Base-by-base conservation (phyloP, 1,140 invertebrate species). In the Drepana arcuata region DNA sequence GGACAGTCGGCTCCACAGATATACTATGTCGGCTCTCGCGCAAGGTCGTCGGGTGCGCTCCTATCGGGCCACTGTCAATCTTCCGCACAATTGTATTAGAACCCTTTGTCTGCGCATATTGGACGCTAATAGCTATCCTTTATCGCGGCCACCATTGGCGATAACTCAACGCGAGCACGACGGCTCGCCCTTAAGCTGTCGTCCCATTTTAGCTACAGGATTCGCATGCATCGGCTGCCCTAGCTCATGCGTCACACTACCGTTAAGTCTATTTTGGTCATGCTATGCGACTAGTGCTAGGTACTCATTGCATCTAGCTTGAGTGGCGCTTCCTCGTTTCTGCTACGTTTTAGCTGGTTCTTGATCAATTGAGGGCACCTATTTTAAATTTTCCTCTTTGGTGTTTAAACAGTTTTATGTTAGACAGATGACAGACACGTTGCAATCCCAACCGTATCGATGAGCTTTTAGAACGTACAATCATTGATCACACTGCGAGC, bases 11-110 rank as follows among this genome's bases (percentile, higher is more conserved):
- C 38, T 55, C 51, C 58, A 48, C 62, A n/a, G n/a, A n/a, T n/a
- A n/a, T n/a, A n/a, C n/a, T n/a, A n/a, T n/a, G 39, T 45, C 54
- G 59, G 59, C 68, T 68, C 69, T 57, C 51, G 65, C 64, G 62
- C 72, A 79, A 79, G 74, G 74, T 79, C 74, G 67, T 41, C 57
- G 66, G 70, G 70, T 71, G 71, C 69, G 36, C 55, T 34, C 51
- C 60, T 79, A 75, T 74, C 25, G 52, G 62, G 58, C 70, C 63
- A 62, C 68, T 49, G 43, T 53, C 41, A 35, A n/a, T 44, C 21
- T 44, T 32, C 45, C 37, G 39, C 16, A 35, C 58, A 58, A 40
- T 34, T 48, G 32, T 70, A 66, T 55, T 45, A 56, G 36, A 35
- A 41, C 56, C 54, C 46, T 71, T 50, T 48, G 38, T 42, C 39